Evolutionary conservation across 2,113 vertebrate species (phyloP).

Genomic region (Onychostoma macrolepis): DNA sequence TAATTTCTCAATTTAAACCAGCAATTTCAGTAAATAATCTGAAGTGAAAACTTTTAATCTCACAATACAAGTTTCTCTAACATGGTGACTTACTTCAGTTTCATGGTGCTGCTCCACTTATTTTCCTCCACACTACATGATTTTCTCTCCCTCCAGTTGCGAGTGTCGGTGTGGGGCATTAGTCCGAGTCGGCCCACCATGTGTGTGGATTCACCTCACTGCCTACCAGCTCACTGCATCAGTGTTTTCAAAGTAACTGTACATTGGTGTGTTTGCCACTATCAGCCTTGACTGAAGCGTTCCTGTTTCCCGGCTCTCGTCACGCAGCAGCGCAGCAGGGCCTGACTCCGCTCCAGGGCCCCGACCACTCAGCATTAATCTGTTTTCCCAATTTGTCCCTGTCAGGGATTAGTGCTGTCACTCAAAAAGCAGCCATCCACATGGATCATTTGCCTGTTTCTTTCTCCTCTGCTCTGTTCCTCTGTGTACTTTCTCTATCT

Average conservation of each 20-base stretch:
- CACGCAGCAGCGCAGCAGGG: slow-evolving; percentile 45
- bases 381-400: slow-evolving; percentile 57
- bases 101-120: slow-evolving; percentile 28
- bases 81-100: slow-evolving; percentile 51
- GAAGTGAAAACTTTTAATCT: neutral
- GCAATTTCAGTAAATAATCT: neutral
- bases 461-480: slow-evolving; percentile 14
- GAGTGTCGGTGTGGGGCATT: slow-evolving; percentile 26
- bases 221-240: slow-evolving; percentile 24
- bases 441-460: slow-evolving; percentile 46
- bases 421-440: slow-evolving; percentile 54
- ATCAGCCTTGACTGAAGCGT: slow-evolving; percentile 36
- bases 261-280: slow-evolving; percentile 24
- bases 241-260: slow-evolving; percentile 5
- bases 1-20: neutral
- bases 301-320: slow-evolving; percentile 13
- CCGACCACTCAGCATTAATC: slow-evolving; percentile 55
- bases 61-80: neutral
- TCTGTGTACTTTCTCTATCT: slow-evolving; percentile 36
- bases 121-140: slow-evolving; percentile 39
- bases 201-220: slow-evolving; percentile 20
- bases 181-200: slow-evolving; percentile 47
- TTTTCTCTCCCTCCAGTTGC: slow-evolving; percentile 23
- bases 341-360: slow-evolving; percentile 39
- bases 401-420: slow-evolving; percentile 60